Evolutionary conservation across 2,113 vertebrate genomes (phyloP), one percentile per base, ranked within the genome.

Genomic region (Alosa alosa): DNA sequence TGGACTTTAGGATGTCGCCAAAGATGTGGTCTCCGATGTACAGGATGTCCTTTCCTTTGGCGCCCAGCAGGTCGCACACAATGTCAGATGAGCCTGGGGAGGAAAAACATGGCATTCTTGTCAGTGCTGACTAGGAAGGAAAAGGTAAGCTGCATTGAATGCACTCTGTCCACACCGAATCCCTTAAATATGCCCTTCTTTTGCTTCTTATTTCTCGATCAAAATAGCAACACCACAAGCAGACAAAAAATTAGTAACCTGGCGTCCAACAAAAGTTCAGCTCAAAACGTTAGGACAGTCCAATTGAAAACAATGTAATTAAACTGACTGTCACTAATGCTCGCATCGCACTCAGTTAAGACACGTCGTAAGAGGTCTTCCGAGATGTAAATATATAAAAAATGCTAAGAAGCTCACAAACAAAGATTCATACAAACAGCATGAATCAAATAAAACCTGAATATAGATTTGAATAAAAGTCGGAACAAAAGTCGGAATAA

Each of bases 21-120:
- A 99, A 99, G 93, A 99, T 99, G 90, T 99, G 99, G 94, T 99
- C 99, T 89, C 99, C 99, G 0, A 99, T 99, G 92, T 99, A 99
- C 57, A 99, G 93, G 57, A 99, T 99, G 91, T 99, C 99, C 92
- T 99, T 99, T 85, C 99, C 99, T 90, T 99, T 99, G 82, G 98
- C 97, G 75, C 97, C 97, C 90, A 99, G 90, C 46, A 99, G 94
- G 91, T 99, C 99, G 86, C 99, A 99, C 85, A 99, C 95, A 6
- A 97, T 99, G 92, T 99, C 99, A 0, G 98, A 99, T 60, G 99
- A 99, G 87, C 97, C 97, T 99, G 86, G 47, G 41, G 52, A 84
- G 25, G 81, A 1, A 44, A n/a, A 3, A 41, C 44, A 68, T 68
- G 44, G 17, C 44, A 68, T 20, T 39, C n/a, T n/a, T 52, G 36